These are phyloP conservation scores for Acrocephalus arundinaceus DNA, from an alignment of 2,113 vertebrate species.

Conservation along the genomic window DNA sequence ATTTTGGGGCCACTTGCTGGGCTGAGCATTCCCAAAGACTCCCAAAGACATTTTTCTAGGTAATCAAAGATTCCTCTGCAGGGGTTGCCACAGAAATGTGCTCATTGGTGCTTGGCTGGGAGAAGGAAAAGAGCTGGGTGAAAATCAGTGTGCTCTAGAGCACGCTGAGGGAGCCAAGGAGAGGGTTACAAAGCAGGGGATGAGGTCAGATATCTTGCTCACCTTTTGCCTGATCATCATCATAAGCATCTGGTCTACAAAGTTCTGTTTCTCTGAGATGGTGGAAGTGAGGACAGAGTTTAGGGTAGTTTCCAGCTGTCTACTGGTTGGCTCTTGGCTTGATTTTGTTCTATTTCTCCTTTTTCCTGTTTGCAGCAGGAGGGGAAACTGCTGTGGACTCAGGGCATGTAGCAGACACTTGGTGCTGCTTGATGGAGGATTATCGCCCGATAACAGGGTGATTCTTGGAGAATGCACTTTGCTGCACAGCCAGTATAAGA, in stretches of 20 bases:
- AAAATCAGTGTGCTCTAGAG: not conserved
- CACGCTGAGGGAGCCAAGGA: not conserved
- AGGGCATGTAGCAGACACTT: not conserved
- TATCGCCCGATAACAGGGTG: not conserved
- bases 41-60: not conserved
- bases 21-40: not conserved
- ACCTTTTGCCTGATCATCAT: not conserved
- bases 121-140: not conserved
- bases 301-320: not conserved
- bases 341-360: not conserved
- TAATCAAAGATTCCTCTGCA: not conserved
- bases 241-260: not conserved
- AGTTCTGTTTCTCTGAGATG: not conserved
- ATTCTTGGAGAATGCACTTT: conserved; percentile 7
- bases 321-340: not conserved
- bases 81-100: not conserved
- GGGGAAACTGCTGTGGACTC: not conserved
- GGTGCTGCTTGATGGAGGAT: conserved; percentile 8
- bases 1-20: not conserved
- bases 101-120: not conserved
- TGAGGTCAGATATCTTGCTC: not conserved
- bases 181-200: not conserved
- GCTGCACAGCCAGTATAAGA: not conserved
- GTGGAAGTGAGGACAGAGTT: not conserved
- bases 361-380: not conserved